Conservation (phyloP, 2,797 vertebrate species). For the Hyperoplus immaculatus region DNA sequence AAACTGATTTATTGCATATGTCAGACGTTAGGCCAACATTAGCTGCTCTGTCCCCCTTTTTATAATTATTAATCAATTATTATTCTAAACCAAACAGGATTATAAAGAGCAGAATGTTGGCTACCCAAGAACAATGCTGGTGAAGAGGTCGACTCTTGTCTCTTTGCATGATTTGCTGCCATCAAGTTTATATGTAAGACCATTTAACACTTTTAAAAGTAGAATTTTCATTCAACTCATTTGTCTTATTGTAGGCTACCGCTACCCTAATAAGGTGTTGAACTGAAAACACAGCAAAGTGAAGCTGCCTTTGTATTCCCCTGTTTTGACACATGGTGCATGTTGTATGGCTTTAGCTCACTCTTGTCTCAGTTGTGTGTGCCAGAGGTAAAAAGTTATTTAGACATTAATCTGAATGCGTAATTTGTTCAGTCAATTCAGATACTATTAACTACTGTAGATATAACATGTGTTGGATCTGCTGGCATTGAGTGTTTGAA, state of each 20-base stretch:
- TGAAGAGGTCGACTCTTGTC: no score
- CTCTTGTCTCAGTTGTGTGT: not conserved
- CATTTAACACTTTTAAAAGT: not conserved
- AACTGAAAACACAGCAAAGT: no score
- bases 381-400: conserved; percentile 2
- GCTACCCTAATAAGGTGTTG: not conserved
- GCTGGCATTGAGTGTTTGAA: not conserved
- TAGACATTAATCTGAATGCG: no score
- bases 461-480: not conserved
- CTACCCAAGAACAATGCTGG: no score
- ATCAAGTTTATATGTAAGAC: not conserved
- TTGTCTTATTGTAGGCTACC: not conserved
- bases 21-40: not conserved
- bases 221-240: not conserved
- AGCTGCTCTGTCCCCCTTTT: no score
- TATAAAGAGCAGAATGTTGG: no score
- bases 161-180: not conserved
- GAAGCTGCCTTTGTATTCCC: no score
- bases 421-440: not conserved
- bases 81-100: no score
- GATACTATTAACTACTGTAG: not conserved
- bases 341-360: not conserved
- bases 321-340: not conserved
- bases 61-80: no score
- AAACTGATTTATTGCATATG: not conserved